These are phyloP conservation scores for Poeciliopsis presidionis DNA, from an alignment of 2,797 vertebrate species.

Conservation along the genomic window DNA sequence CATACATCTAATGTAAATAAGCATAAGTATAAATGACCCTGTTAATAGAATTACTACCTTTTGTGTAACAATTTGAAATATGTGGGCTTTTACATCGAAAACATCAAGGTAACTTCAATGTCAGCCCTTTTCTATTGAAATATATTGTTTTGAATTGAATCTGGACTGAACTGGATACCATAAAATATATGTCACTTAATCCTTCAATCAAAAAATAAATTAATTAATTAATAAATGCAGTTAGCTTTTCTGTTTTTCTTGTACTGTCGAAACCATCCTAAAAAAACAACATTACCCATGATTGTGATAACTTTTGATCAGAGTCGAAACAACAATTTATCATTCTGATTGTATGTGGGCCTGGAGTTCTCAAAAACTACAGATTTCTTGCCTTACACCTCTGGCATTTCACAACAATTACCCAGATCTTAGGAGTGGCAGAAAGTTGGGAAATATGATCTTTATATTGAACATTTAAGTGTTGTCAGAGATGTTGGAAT, in stretches of 20 bases:
- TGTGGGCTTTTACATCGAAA: not conserved
- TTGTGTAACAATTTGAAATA: not conserved
- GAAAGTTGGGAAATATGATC: not conserved
- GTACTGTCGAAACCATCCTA: not conserved
- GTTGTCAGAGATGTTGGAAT: constrained; percentile 17
- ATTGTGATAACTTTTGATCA: not conserved
- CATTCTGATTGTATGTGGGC: not conserved
- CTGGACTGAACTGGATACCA: not conserved
- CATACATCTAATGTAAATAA: not conserved
- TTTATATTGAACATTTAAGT: not conserved
- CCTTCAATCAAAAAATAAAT: not conserved
- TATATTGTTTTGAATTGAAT: not conserved
- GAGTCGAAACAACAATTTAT: not conserved
- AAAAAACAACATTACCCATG: not conserved
- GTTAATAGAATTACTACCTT: not conserved
- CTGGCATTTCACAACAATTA: not conserved
- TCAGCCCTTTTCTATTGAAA: not conserved
- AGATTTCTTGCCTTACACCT: not conserved
- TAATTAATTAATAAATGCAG: not conserved
- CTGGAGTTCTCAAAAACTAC: not conserved
- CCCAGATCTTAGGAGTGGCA: not conserved
- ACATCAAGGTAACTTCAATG: too few species aligned
- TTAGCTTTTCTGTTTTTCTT: not conserved
- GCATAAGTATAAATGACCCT: too few species aligned
- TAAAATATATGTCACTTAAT: too few species aligned